Evolutionary conservation across 2,113 vertebrate genomes (phyloP), one percentile per base, ranked within the genome.

Genomic region (Varanus komodoensis): DNA sequence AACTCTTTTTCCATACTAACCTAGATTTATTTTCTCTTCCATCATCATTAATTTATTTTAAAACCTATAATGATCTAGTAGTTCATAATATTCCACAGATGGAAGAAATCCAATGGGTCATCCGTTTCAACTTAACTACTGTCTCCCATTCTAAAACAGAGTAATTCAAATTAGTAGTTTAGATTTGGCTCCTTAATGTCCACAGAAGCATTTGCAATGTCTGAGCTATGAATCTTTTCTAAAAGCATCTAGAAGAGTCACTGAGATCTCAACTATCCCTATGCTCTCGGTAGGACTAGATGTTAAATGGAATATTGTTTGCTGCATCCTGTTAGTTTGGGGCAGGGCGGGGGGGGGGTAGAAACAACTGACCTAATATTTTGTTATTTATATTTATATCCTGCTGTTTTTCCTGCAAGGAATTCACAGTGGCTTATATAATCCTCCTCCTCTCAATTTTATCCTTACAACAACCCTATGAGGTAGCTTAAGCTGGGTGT

Each of bases 71-170:
- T 38, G 38, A 86, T 48, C 29, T 73, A 5, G 9, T 34, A 81
- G 91, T 88, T 89, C 91, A 91, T 94, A 87, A 85, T 89, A 87
- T 91, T 69, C 87, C 74, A 87, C 54, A 91, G 86, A 77, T 6
- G 88, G 27, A 67, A 78, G 85, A 86, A 86, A n/a, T 71, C 77
- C 68, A 34, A 78, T 92, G 23, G 29, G 57, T 83, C 48, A 1
- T 79, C 73, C 78, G 23, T 12, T 50, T 48, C 48, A 79, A 85
- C 48, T 74, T 48, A 19, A 48, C 25, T 29, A 74, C 73, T 9
- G 8, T 57, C 80, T 54, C 67, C 32, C n/a, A 15, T n/a, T 64
- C 17, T 25, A 50, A 44, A 81, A 61, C 14, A 71, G 2, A 67
- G 48, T 17, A 29, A 11, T 11, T 61, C 82, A 83, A 29, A 27